Conservation (phyloP, 2,797 vertebrate species). For the Alfaro cultratus region DNA sequence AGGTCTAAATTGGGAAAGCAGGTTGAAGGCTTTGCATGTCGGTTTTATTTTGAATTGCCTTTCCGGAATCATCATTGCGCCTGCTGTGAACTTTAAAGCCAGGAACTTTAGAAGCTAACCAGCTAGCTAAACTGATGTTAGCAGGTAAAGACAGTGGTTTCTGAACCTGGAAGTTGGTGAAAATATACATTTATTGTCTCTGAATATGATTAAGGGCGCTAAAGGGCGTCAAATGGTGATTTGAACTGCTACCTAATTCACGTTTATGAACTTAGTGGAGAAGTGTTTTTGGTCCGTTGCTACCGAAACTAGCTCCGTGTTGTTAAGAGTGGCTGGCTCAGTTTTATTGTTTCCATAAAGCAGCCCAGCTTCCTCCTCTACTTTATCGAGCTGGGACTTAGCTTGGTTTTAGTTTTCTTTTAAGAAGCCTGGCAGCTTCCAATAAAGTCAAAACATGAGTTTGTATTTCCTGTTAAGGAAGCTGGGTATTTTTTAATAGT, state of each 20-base stretch:
- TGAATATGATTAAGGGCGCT: rapidly evolving
- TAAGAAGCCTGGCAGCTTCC: not conserved
- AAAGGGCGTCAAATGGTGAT: rapidly evolving
- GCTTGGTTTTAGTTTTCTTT: not conserved
- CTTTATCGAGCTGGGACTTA: not conserved
- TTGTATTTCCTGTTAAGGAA: not conserved
- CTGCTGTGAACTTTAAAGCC: not conserved
- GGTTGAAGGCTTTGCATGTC: rapidly evolving
- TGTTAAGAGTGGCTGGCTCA: slow-evolving; percentile 20
- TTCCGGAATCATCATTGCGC: rapidly evolving
- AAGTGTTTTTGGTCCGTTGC: slow-evolving; percentile 11
- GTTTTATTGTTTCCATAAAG: not conserved
- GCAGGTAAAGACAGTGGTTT: slow-evolving; percentile 38
- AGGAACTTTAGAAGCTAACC: slow-evolving; percentile 65
- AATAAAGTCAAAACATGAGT: not conserved
- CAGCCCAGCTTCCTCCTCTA: not conserved
- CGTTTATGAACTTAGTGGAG: not conserved
- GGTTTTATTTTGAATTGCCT: slow-evolving; percentile 31
- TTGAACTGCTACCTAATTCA: rapidly evolving
- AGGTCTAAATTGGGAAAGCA: rapidly evolving
- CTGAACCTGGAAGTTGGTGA: not conserved
- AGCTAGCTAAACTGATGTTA: slow-evolving; percentile 54
- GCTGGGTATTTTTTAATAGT: not conserved
- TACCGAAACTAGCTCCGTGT: slow-evolving; percentile 33
- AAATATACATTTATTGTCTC: rapidly evolving